Evolutionary conservation across 2,888 invertebrate species (phyloP).

Genomic region (Synanthedon vespiformis): DNA sequence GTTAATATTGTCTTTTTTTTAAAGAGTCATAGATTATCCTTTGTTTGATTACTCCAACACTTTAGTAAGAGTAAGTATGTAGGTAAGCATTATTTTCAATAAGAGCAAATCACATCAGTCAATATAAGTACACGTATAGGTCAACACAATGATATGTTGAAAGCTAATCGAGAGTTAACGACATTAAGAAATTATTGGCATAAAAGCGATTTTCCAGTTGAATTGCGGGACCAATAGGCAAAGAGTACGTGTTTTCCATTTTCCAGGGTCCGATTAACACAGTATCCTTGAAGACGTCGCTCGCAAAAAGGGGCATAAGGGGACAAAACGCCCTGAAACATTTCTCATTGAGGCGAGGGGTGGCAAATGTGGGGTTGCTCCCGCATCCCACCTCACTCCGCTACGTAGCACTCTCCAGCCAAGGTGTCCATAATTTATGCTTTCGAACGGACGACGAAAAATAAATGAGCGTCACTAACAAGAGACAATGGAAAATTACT

Average conservation of each 20-base stretch:
- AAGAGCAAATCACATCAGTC: no score
- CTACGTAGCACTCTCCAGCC: conserved; percentile 42
- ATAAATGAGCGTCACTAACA: conserved; percentile 52
- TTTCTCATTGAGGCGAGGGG: conserved; percentile 53
- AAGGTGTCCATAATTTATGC: conserved; percentile 66
- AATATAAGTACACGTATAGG: no score
- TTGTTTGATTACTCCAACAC: no score
- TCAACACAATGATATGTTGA: no score
- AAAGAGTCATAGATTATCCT: no score
- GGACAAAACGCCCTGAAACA: conserved; percentile 61
- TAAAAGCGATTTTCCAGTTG: conserved; percentile 33
- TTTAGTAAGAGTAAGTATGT: no score
- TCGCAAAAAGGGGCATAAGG: conserved; percentile 58
- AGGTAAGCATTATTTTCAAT: no score
- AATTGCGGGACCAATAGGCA: conserved; percentile 34
- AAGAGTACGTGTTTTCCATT: conserved; percentile 25
- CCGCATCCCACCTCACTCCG: conserved; percentile 18
- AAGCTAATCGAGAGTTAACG: conserved; percentile 26
- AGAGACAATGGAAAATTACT: conserved; percentile 44
- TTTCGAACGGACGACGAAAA: conserved; percentile 58
- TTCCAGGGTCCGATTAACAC: conserved; percentile 59
- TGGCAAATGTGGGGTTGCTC: conserved; percentile 16
- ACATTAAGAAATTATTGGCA: conserved; percentile 6
- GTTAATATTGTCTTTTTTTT: no score
- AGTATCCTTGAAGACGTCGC: conserved; percentile 66